phyloP scores from a whole-genome alignment of 1,140 invertebrate genomes.

The Leucophenga varia region DNA sequence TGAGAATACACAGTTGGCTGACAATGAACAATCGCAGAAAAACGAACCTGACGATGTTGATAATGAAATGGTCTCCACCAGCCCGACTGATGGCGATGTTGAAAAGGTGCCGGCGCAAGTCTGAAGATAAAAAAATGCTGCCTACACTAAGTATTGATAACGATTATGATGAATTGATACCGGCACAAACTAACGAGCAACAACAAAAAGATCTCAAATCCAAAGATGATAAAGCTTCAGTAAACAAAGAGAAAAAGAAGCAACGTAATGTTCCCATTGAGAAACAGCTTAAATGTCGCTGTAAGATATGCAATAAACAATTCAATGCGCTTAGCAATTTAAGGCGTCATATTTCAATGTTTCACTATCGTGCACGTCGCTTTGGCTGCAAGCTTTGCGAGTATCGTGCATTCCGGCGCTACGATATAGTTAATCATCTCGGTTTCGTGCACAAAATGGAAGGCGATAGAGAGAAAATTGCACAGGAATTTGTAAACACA shows the following conservation, averaged over 20 bases:
- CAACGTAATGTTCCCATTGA: constrained; percentile 38
- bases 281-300: constrained; percentile 44
- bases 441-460: constrained; percentile 57
- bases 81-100: too few species aligned
- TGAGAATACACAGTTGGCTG: constrained; percentile 14
- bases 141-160: too few species aligned
- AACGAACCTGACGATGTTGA: constrained; percentile 16
- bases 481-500: constrained; percentile 42
- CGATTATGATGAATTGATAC: too few species aligned
- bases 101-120: too few species aligned
- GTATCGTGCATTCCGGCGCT: constrained; percentile 60
- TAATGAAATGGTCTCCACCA: too few species aligned
- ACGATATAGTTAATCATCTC: constrained; percentile 61
- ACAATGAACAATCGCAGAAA: neutral
- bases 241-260: constrained; percentile 20
- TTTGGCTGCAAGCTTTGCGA: constrained; percentile 64
- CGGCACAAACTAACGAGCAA: constrained; percentile 7
- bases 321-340: constrained; percentile 57
- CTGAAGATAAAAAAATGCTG: too few species aligned
- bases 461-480: constrained; percentile 38
- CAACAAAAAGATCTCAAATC: constrained; percentile 12
- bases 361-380: constrained; percentile 60
- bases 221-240: constrained; percentile 7
- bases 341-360: constrained; percentile 60
- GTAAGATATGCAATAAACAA: constrained; percentile 52